Percentiles rank a stretch among this genome's conserved stretches.
These are phyloP conservation scores for Epirrhoe alternata DNA, from an alignment of 2,888 invertebrate genomes.

Conservation along the genomic window DNA sequence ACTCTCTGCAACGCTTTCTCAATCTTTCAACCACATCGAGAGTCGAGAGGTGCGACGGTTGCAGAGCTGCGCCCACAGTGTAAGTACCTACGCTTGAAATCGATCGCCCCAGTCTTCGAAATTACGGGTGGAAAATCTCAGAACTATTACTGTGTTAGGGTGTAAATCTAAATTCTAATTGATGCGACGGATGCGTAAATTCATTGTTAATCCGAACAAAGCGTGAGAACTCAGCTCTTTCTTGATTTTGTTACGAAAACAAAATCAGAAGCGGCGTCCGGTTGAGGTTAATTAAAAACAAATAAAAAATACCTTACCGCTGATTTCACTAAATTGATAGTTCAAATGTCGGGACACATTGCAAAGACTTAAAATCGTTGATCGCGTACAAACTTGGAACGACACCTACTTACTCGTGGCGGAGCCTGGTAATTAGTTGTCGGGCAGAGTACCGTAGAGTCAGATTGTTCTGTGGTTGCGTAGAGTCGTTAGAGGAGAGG, in stretches of 20 bases:
- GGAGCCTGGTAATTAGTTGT: slow-evolving; percentile 31
- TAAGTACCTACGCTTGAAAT: slow-evolving; percentile 65
- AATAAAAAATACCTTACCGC: slow-evolving; percentile 28
- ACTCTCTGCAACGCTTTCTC: slow-evolving; percentile 32
- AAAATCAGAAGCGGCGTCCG: slow-evolving; percentile 76
- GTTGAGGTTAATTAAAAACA: slow-evolving; percentile 54
- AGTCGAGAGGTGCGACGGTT: slow-evolving; percentile 27
- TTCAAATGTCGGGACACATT: slow-evolving; percentile 6
- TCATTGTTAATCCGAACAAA: slow-evolving; percentile 40
- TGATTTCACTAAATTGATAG: slow-evolving; percentile 9
- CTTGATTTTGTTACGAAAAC: slow-evolving; percentile 29
- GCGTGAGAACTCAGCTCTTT: slow-evolving; percentile 38
- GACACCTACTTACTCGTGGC: slow-evolving; percentile 33
- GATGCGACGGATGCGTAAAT: slow-evolving; percentile 82
- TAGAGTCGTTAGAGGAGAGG: slow-evolving; percentile 34
- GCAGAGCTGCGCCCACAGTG: slow-evolving; percentile 62
- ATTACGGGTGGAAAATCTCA: slow-evolving; percentile 48
- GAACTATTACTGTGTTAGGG: slow-evolving; percentile 39
- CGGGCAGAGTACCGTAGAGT: slow-evolving; percentile 35
- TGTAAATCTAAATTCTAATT: slow-evolving; percentile 42
- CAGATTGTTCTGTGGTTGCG: slow-evolving; percentile 16
- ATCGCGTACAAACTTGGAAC: slow-evolving; percentile 37
- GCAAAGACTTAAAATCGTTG: slow-evolving; percentile 17
- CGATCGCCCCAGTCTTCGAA: slow-evolving; percentile 47
- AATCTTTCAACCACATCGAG: slow-evolving; percentile 29